phyloP scores from a whole-genome alignment of 2,888 invertebrate species.

The Pollenia amentaria region DNA sequence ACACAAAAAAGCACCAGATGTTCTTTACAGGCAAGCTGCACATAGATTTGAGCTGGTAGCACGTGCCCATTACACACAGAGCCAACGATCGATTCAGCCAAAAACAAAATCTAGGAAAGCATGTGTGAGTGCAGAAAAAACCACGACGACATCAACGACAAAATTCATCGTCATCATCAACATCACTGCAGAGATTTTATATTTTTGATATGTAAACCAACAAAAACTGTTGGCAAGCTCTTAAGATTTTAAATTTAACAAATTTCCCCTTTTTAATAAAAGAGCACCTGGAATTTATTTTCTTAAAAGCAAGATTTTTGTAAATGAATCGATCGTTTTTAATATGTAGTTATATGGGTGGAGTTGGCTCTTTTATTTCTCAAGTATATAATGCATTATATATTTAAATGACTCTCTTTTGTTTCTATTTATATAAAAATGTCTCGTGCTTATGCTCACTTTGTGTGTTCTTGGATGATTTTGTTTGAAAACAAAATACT shows the following conservation, averaged over 20 bases:
- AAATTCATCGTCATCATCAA: conserved; percentile 15
- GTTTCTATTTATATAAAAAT: conserved; percentile 15
- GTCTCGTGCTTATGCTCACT: conserved; percentile 42
- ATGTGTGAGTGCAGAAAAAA: conserved; percentile 62
- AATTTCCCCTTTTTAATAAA: conserved; percentile 55
- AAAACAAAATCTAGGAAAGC: conserved; percentile 45
- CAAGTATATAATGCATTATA: conserved; percentile 40
- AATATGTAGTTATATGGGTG: conserved; percentile 71
- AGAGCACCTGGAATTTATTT: conserved; percentile 61
- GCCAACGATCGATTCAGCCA: conserved; percentile 55
- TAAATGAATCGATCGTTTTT: background rate
- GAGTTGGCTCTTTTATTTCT: conserved; percentile 71
- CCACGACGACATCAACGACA: conserved; percentile 40
- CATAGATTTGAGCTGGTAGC: conserved; percentile 65
- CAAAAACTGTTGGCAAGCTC: conserved; percentile 28
- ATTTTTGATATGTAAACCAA: conserved; percentile 29
- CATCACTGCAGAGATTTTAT: conserved; percentile 60
- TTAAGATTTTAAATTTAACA: conserved; percentile 44
- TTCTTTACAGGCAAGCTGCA: conserved; percentile 64
- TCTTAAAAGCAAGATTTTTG: background rate
- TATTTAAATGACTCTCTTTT: conserved; percentile 35
- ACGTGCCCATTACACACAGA: conserved; percentile 71
- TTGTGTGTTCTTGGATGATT: background rate
- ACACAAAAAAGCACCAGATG: conserved; percentile 69
- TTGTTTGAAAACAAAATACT: background rate